Percentiles rank a stretch among this genome's conserved stretches.
These are phyloP conservation scores for Drosophila meridiana DNA, from an alignment of 2,888 invertebrate species.

Conservation along the genomic window DNA sequence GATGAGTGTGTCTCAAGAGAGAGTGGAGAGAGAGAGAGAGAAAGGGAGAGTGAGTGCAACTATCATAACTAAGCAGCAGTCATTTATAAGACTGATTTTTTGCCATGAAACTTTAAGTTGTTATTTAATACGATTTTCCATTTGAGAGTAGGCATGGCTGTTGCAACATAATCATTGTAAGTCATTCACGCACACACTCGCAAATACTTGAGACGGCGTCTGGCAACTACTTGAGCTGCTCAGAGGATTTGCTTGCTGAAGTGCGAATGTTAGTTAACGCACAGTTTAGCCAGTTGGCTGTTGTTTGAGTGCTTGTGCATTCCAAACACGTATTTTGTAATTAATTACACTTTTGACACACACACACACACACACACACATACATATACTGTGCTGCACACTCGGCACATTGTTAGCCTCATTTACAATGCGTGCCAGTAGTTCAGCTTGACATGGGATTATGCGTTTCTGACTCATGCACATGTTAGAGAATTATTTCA, in stretches of 20 bases:
- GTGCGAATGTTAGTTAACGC: constrained; percentile 63
- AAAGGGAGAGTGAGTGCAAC: constrained; percentile 1
- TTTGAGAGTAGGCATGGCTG: constrained; percentile 32
- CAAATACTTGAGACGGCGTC: constrained; percentile 39
- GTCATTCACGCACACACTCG: constrained; percentile 1
- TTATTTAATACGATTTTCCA: constrained; percentile 26
- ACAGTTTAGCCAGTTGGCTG: constrained; percentile 54
- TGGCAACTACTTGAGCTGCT: constrained; percentile 24
- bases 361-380: constrained; percentile 12
- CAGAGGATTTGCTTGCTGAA: constrained; percentile 52
- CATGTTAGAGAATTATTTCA: constrained; percentile 46
- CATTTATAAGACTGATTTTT: constrained; percentile 58
- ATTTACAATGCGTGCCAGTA: constrained; percentile 34
- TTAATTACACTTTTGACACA: constrained; percentile 71
- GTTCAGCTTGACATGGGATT: constrained; percentile 57
- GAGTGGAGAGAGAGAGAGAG: not conserved
- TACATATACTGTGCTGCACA: not conserved
- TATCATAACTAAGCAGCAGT: constrained; percentile 67
- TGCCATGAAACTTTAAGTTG: constrained; percentile 28
- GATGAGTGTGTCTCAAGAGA: not conserved
- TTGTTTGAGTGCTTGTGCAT: constrained; percentile 25
- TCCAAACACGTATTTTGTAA: constrained; percentile 71
- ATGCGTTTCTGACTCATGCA: constrained; percentile 41
- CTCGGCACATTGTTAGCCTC: constrained; percentile 45
- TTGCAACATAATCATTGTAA: constrained; percentile 37